A percentile compares a stretch with the other conserved stretches of the same genome.
phyloP scores from a whole-genome alignment of 1,140 invertebrate genomes.

The Drosophila pachea region DNA sequence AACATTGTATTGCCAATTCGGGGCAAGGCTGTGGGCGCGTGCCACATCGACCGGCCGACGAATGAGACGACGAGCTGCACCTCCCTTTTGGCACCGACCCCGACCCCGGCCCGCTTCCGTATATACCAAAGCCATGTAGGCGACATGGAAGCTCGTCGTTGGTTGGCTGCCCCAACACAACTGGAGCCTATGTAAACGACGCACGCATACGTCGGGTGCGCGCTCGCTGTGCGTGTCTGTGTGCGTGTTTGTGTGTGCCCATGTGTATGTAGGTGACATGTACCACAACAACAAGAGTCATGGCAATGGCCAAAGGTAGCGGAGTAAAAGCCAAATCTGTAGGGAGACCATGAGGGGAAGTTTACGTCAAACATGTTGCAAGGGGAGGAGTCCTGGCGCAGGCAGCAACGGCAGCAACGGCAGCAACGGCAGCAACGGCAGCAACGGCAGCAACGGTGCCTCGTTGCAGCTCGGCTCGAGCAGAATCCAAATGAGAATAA shows the following conservation, averaged over 20 bases:
- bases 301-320: conserved; percentile 70
- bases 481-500: too few species aligned
- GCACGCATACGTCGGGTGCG: conserved; percentile 55
- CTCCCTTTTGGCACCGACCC: conserved; percentile 16
- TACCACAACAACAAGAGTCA: conserved; percentile 59
- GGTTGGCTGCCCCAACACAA: conserved; percentile 54
- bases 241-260: conserved; percentile 15
- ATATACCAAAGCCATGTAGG: conserved; percentile 58
- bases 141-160: conserved; percentile 60
- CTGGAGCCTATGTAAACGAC: conserved; percentile 72
- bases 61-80: conserved; percentile 64
- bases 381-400: conserved; percentile 56
- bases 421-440: too few species aligned
- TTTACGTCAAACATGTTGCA: conserved; percentile 74
- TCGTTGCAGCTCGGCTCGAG: neutral
- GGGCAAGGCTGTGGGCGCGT: conserved; percentile 34
- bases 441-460: too few species aligned
- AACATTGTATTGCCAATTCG: conserved; percentile 65
- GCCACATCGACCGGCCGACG: conserved; percentile 58
- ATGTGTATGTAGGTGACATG: conserved; percentile 64
- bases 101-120: conserved; percentile 36
- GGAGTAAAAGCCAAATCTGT: conserved; percentile 73
- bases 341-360: conserved; percentile 67
- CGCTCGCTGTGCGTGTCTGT: conserved; percentile 10
- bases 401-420: too few species aligned